Conservation (phyloP, 2,888 invertebrate species). For the Cancer borealis region DNA sequence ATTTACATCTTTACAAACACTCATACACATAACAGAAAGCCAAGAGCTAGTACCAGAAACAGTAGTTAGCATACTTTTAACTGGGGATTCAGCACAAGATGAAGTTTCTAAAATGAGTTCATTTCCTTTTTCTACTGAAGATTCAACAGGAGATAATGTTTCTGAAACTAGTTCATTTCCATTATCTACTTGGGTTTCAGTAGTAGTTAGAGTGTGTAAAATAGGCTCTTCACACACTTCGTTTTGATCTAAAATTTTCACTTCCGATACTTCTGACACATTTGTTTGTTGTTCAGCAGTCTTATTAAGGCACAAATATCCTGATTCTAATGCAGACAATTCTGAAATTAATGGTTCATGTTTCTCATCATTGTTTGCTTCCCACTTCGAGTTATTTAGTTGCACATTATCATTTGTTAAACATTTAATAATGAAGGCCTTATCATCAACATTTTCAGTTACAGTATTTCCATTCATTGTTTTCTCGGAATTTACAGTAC, state of each 20-base stretch:
- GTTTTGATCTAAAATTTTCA: neutral
- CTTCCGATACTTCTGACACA: neutral
- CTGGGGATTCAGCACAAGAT: neutral
- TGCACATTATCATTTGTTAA: neutral
- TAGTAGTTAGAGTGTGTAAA: neutral
- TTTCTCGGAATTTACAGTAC: neutral
- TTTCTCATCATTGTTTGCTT: conserved; percentile 25
- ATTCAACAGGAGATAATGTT: neutral
- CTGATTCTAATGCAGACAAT: conserved; percentile 35
- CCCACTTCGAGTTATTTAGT: neutral
- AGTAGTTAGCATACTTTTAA: neutral
- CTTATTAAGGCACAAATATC: conserved; percentile 60
- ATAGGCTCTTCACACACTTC: neutral
- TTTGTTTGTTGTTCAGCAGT: neutral
- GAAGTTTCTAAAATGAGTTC: neutral
- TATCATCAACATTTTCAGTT: neutral
- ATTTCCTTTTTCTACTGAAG: neutral
- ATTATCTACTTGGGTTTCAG: neutral
- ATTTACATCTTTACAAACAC: conserved; percentile 3
- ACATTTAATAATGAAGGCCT: neutral
- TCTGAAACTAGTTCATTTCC: neutral
- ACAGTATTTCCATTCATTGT: neutral
- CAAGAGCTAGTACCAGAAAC: conserved; percentile 47
- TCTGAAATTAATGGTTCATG: neutral
- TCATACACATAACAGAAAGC: conserved; percentile 53